These are phyloP conservation scores for Tokudaia tokunoshimensis DNA, from an alignment of 2,797 vertebrate species.

Conservation along the genomic window DNA sequence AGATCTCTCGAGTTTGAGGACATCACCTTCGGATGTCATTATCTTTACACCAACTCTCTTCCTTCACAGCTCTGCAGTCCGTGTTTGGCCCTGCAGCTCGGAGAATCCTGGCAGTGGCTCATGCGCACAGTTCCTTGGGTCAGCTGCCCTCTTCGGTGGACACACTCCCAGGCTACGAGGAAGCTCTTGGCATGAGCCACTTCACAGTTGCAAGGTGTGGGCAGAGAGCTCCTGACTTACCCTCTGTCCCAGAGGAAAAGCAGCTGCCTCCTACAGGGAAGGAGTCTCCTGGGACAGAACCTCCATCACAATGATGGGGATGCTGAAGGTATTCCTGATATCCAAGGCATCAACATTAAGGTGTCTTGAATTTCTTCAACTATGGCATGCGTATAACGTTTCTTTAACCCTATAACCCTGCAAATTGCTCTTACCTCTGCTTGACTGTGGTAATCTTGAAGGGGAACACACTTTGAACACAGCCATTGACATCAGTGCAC, in stretches of 20 bases:
- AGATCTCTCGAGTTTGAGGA: background rate
- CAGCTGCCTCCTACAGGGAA: background rate
- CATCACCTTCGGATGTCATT: background rate
- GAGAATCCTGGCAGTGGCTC: slow-evolving; percentile 88
- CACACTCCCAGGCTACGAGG: slow-evolving; percentile 89
- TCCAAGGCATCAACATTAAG: background rate
- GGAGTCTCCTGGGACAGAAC: background rate
- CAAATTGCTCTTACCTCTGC: background rate
- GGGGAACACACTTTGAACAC: background rate
- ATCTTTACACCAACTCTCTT: background rate
- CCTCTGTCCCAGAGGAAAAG: slow-evolving; percentile 85
- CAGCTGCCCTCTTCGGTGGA: slow-evolving; percentile 76
- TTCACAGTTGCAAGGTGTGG: slow-evolving; percentile 87
- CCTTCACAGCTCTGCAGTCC: slow-evolving; percentile 88
- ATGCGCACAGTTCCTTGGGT: slow-evolving; percentile 75
- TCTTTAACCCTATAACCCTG: background rate
- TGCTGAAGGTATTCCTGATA: background rate
- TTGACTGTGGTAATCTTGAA: background rate
- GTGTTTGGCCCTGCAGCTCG: slow-evolving; percentile 88
- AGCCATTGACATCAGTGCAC: background rate
- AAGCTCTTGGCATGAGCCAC: slow-evolving; percentile 88
- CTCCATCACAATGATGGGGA: background rate
- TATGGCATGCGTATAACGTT: background rate
- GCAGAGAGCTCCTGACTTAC: slow-evolving; percentile 84
- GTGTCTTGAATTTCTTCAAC: background rate